Percentiles rank a stretch among this genome's conserved stretches.
These are phyloP conservation scores for Thalassoma bifasciatum DNA, from an alignment of 2,113 vertebrate species.

Conservation along the genomic window DNA sequence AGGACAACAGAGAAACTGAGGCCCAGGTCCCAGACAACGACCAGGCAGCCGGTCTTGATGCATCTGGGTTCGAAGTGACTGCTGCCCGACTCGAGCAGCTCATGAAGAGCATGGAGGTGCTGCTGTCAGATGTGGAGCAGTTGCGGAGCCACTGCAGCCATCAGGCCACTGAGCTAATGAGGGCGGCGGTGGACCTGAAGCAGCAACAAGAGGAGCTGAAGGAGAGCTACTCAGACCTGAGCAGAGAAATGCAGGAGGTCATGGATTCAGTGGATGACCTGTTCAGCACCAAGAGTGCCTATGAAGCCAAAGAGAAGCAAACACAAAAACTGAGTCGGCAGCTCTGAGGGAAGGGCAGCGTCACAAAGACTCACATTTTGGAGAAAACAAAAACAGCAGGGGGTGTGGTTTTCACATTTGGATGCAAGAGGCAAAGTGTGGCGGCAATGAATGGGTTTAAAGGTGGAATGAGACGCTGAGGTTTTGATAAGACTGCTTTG, in stretches of 20 bases:
- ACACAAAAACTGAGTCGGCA: conserved; percentile 86
- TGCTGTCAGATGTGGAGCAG: conserved; percentile 88
- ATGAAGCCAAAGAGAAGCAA: conserved; percentile 85
- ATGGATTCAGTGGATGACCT: conserved; percentile 82
- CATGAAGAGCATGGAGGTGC: conserved; percentile 88
- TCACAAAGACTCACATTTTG: conserved; percentile 19
- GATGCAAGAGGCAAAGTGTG: conserved; percentile 9
- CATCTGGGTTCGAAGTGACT: conserved; percentile 38
- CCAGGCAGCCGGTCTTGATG: background rate
- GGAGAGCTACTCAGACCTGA: conserved; percentile 83
- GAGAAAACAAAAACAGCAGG: conserved; percentile 1
- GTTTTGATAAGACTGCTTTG: conserved; percentile 10
- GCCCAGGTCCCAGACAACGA: conserved; percentile 35
- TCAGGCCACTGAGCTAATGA: conserved; percentile 84
- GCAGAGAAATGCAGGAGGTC: conserved; percentile 83
- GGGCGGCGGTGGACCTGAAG: conserved; percentile 78
- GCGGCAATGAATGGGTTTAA: conserved; percentile 11
- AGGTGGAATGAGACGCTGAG: background rate
- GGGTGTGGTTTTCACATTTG: conserved; percentile 14
- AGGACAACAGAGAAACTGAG: conserved; percentile 19
- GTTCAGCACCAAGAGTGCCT: conserved; percentile 83
- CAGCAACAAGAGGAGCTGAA: conserved; percentile 85
- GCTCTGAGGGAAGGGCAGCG: conserved; percentile 75
- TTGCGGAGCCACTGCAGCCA: conserved; percentile 85
- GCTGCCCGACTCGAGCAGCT: conserved; percentile 81